These are phyloP conservation scores for Gobio occitaniae DNA, from an alignment of 2,797 vertebrate species.

Conservation along the genomic window DNA sequence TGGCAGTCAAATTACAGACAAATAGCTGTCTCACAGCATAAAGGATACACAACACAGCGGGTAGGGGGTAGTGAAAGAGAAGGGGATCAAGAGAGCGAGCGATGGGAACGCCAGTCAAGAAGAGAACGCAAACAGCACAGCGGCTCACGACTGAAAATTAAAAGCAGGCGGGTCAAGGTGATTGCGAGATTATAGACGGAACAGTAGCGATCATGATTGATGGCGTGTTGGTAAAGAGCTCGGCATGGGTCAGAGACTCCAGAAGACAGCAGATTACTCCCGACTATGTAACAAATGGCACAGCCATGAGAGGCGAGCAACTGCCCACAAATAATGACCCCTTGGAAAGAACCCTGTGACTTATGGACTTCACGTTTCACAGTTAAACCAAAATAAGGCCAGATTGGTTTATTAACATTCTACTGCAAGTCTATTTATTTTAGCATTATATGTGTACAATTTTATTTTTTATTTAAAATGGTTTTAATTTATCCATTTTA, in stretches of 20 bases:
- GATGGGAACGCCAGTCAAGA: constrained; percentile 76
- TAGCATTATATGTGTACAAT: background rate
- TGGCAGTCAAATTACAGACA: constrained; percentile 47
- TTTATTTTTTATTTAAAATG: too few relatives aligned
- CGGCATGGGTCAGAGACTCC: constrained; percentile 47
- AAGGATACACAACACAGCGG: constrained; percentile 15
- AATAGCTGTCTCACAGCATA: constrained; percentile 19
- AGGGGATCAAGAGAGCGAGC: constrained; percentile 58
- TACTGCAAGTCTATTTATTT: background rate
- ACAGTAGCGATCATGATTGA: constrained; percentile 75
- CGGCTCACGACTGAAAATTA: constrained; percentile 75
- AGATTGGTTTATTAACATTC: constrained; percentile 5
- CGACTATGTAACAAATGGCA: constrained; percentile 72
- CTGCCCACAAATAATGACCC: constrained; percentile 47
- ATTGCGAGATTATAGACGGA: constrained; percentile 76
- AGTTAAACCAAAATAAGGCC: constrained; percentile 6
- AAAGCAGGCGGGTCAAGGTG: constrained; percentile 71
- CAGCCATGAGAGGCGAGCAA: constrained; percentile 62
- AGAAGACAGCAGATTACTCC: constrained; percentile 69
- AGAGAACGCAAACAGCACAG: constrained; percentile 69
- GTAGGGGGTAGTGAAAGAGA: constrained; percentile 6
- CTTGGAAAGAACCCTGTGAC: constrained; percentile 32
- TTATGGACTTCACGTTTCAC: background rate
- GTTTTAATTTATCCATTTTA: background rate
- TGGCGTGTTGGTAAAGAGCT: constrained; percentile 71